phyloP scores from a whole-genome alignment of 2,797 vertebrate species.

The Gymnopithys bicolor region DNA sequence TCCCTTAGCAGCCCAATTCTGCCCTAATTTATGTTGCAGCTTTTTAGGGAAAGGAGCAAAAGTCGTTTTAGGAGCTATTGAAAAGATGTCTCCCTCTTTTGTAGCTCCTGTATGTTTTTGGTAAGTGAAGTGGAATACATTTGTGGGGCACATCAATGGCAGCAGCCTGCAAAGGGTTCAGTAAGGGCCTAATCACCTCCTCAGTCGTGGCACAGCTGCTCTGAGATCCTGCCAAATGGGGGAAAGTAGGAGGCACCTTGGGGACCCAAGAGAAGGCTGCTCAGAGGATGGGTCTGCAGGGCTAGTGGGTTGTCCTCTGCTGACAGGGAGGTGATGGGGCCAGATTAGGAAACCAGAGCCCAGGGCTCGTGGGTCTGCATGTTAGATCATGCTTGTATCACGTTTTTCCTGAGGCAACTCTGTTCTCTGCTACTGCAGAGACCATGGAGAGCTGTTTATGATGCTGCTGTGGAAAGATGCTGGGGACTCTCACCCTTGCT shows the following conservation, averaged over 20 bases:
- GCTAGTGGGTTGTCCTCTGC: neutral
- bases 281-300: neutral
- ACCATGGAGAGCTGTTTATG: rapidly evolving
- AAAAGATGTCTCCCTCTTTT: neutral
- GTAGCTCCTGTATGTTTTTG: constrained; percentile 34
- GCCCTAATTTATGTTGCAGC: constrained; percentile 41
- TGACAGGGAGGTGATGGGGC: neutral
- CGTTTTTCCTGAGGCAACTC: neutral
- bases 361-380: rapidly evolving
- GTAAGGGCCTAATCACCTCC: neutral
- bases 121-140: neutral
- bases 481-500: neutral
- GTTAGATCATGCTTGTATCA: neutral
- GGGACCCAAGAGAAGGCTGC: neutral
- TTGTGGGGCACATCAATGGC: constrained; percentile 23
- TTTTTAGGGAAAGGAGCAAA: constrained; percentile 56
- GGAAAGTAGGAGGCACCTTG: neutral
- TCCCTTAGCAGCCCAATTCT: constrained; percentile 31
- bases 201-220: neutral
- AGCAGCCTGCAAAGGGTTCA: neutral
- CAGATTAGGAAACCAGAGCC: neutral
- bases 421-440: neutral
- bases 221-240: neutral
- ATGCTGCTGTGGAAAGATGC: neutral
- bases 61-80: constrained; percentile 53